A percentile compares a stretch with the other conserved stretches of the same genome.
phyloP scores from a whole-genome alignment of 2,797 vertebrate species.

The Eulemur rubriventer region DNA sequence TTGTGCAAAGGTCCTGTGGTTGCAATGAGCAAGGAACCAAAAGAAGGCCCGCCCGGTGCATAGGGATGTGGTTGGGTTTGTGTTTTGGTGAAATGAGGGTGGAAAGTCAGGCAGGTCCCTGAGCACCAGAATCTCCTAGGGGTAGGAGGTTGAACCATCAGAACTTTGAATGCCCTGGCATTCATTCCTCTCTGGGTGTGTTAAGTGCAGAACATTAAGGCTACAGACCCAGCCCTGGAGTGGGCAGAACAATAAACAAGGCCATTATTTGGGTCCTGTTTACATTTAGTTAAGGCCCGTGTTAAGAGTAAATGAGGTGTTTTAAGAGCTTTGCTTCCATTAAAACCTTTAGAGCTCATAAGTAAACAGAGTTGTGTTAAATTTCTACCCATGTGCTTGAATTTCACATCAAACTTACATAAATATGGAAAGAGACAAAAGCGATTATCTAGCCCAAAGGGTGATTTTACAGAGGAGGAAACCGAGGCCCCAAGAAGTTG shows the following conservation, averaged over 20 bases:
- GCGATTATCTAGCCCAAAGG: neutral
- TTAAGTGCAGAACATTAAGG: neutral
- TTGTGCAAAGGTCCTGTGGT: neutral
- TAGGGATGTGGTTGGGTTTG: neutral
- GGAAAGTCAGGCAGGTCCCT: neutral
- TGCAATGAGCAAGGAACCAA: neutral
- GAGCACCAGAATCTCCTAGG: neutral
- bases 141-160: neutral
- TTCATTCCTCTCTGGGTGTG: neutral
- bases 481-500: neutral
- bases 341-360: neutral
- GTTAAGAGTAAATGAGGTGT: neutral
- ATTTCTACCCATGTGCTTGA: slow-evolving; percentile 27
- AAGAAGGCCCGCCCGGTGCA: neutral
- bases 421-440: slow-evolving; percentile 9
- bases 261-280: slow-evolving; percentile 30
- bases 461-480: slow-evolving; percentile 27
- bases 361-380: slow-evolving; percentile 27
- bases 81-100: neutral
- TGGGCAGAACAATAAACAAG: slow-evolving; percentile 35
- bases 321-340: slow-evolving; percentile 46
- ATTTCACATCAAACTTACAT: slow-evolving; percentile 14
- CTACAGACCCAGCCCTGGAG: neutral
- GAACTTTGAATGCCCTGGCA: neutral
- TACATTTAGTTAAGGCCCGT: neutral